phyloP scores from a whole-genome alignment of 2,113 vertebrate genomes.

The Percina caprodes region DNA sequence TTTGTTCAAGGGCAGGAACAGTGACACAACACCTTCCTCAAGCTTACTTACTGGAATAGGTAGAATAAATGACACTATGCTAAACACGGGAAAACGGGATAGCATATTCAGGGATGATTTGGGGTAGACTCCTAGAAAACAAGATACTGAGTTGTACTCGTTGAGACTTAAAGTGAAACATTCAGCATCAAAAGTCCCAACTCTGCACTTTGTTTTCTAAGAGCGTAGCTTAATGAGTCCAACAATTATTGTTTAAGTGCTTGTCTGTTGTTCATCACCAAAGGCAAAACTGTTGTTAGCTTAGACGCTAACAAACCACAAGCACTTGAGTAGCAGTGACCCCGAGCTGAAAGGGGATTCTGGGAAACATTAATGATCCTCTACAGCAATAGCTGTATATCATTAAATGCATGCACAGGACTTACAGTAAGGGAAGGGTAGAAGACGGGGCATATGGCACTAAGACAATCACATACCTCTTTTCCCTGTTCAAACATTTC shows the following conservation, averaged over 20 bases:
- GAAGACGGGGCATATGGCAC: constrained; percentile 64
- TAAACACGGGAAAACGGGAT: constrained; percentile 23
- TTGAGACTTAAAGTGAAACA: not conserved
- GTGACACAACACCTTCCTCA: constrained; percentile 14
- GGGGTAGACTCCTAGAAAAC: constrained; percentile 26
- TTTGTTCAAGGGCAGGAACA: constrained; percentile 10
- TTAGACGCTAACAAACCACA: constrained; percentile 80
- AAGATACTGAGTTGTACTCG: constrained; percentile 7
- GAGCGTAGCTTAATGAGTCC: constrained; percentile 42
- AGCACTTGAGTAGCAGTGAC: constrained; percentile 83
- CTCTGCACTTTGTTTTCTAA: constrained; percentile 50
- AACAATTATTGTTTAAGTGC: constrained; percentile 79
- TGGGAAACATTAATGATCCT: constrained; percentile 48
- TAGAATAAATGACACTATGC: constrained; percentile 15
- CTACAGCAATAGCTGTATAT: constrained; percentile 81
- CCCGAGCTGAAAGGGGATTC: constrained; percentile 64
- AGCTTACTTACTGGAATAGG: constrained; percentile 19
- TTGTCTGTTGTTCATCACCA: constrained; percentile 76
- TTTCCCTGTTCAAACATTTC: constrained; percentile 96
- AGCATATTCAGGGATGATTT: constrained; percentile 43
- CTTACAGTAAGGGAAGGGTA: constrained; percentile 72
- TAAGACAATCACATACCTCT: constrained; percentile 95
- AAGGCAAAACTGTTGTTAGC: constrained; percentile 44
- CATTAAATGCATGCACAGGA: constrained; percentile 90
- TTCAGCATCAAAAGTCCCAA: not conserved